Percentiles rank a stretch among this genome's conserved stretches.
These are phyloP conservation scores for Neomorphus geoffroyi DNA, from an alignment of 2,797 vertebrate species.

Conservation along the genomic window DNA sequence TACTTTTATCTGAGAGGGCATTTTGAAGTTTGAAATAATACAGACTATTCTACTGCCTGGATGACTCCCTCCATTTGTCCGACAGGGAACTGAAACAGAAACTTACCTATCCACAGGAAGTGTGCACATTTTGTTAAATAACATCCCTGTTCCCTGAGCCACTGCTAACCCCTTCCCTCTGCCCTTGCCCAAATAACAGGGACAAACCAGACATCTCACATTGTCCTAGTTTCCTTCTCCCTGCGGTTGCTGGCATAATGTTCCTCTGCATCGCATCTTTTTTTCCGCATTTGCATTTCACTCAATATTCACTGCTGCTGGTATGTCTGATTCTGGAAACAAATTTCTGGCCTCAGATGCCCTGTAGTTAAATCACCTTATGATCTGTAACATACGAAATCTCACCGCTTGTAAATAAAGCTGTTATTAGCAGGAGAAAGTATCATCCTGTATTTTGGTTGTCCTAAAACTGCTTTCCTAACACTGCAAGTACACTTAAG, in stretches of 20 bases:
- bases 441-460: background rate
- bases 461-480: background rate
- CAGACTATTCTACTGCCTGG: background rate
- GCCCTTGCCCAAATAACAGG: background rate
- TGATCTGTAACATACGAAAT: background rate
- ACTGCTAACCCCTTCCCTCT: background rate
- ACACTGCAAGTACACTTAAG: background rate
- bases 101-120: background rate
- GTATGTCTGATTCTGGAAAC: background rate
- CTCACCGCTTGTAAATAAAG: background rate
- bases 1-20: background rate
- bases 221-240: constrained; percentile 8
- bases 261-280: background rate
- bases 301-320: constrained; percentile 1
- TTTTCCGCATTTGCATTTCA: constrained; percentile 14
- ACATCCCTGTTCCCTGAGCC: background rate
- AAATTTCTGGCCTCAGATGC: background rate
- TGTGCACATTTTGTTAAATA: background rate
- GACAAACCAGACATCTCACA: background rate
- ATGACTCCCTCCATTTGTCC: background rate
- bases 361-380: background rate
- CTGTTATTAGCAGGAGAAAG: background rate
- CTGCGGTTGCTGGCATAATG: background rate
- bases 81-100: constrained; percentile 12
- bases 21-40: background rate